Evolutionary conservation across 2,888 invertebrate species (phyloP), one percentile per base, ranked within the genome.

Genomic region (Argyresthia albistria): DNA sequence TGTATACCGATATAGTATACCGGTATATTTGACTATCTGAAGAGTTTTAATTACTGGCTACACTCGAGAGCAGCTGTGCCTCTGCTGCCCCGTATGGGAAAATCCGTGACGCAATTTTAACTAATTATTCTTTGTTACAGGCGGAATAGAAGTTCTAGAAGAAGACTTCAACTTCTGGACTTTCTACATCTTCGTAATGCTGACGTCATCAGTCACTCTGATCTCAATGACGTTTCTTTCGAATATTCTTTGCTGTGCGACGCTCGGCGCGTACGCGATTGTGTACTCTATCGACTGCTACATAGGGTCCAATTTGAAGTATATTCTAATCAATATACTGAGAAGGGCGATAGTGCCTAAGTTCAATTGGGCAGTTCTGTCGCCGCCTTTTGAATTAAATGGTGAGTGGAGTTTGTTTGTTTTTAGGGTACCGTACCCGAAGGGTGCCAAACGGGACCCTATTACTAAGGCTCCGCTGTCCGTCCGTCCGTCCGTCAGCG

Each of bases 241-340:
- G 0, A 91, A 91, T 65, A 89, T 92, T n/a, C 58, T 93, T 2
- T 89, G 90, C 52, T 91, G 91, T 60, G 84, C 90, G 3, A 66
- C 93, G 11, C 70, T 94, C 36, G 93, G 93, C 48, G 84, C 91
- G 9, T 93, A 90, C 68, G 84, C 90, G 35, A 67, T 90, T 10
- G 76, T 92, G 46, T 74, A 91, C 56, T 87, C 92, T 43, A 66
- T 93, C 10, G 93, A 93, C 73, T 89, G 90, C 63, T 92, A 89
- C 62, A 58, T 90, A 56, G 91, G 91, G 25, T 89, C 91, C 36
- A 90, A 89, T 73, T 72, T 94, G 59, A 91, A 91, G 61, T 93
- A 91, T 65, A 91, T 94, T 39, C 60, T 93, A 1, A 80, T 93
- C 15, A 93, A 93, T 63, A 81, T 89, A 0, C 67, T 92, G n/a